phyloP scores from a whole-genome alignment of 2,797 vertebrate genomes.

The Ctenochaetus hawaiiensis region DNA sequence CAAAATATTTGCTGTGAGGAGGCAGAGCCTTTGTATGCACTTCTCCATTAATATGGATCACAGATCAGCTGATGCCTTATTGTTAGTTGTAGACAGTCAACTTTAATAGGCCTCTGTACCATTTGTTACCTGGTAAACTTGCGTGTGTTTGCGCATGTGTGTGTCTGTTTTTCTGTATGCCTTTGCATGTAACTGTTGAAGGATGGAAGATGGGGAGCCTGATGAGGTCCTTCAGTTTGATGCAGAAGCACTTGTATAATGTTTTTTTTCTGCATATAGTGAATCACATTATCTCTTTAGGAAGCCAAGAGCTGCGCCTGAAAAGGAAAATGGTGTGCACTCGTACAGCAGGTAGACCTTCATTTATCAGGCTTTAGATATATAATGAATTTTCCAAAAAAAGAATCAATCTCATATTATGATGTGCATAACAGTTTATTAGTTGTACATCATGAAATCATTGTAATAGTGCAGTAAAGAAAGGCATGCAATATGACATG shows the following conservation, averaged over 20 bases:
- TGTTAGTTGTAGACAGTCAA: slow-evolving; percentile 12
- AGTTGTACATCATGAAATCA: neutral
- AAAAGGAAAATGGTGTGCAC: neutral
- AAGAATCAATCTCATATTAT: neutral
- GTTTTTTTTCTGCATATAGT: neutral
- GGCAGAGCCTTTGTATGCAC: neutral
- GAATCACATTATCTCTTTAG: neutral
- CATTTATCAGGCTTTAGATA: no score
- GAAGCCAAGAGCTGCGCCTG: neutral
- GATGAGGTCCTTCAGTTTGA: neutral
- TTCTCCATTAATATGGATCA: neutral
- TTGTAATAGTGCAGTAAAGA: neutral
- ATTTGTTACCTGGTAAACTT: slow-evolving; percentile 16
- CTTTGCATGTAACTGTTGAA: slow-evolving; percentile 8
- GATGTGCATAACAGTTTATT: neutral
- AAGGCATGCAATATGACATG: neutral
- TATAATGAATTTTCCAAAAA: neutral
- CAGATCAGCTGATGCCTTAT: neutral
- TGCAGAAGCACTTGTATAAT: neutral
- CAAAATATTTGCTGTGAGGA: slow-evolving; percentile 10
- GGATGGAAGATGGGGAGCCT: neutral
- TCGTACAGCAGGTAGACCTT: neutral
- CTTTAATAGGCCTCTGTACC: slow-evolving; percentile 33
- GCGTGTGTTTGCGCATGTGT: neutral
- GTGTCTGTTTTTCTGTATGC: slow-evolving; percentile 1